A percentile compares a stretch with the other conserved stretches of the same genome.
phyloP scores from a whole-genome alignment of 2,797 vertebrate species.

The Myotis planiceps region DNA sequence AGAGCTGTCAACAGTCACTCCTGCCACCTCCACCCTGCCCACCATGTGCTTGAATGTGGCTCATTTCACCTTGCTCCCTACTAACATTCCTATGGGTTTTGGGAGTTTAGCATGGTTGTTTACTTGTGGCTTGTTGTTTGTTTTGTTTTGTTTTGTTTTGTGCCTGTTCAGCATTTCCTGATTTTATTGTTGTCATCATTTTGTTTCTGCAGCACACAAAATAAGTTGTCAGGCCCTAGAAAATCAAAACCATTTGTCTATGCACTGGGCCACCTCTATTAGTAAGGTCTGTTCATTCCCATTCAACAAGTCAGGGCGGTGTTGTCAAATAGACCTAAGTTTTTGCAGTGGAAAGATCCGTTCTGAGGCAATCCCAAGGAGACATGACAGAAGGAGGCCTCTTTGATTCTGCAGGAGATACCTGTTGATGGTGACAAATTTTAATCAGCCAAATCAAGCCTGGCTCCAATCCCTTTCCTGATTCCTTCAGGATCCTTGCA shows the following conservation, averaged over 20 bases:
- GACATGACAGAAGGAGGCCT: background rate
- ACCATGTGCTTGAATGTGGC: background rate
- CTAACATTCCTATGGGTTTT: background rate
- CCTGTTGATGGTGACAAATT: background rate
- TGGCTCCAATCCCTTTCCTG: background rate
- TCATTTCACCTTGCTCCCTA: conserved; percentile 23
- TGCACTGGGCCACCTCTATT: background rate
- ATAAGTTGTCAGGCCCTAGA: background rate
- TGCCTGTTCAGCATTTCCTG: background rate
- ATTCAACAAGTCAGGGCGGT: background rate
- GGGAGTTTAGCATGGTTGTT: background rate
- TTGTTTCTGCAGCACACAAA: conserved; percentile 11
- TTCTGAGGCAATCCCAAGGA: background rate
- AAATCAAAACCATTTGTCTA: background rate
- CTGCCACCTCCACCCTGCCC: background rate
- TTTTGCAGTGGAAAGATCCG: background rate
- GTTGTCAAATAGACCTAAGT: background rate
- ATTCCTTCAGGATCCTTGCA: background rate
- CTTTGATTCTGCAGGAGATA: background rate
- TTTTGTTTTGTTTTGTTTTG: background rate
- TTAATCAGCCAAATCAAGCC: conserved; percentile 11
- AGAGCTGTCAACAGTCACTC: conserved; percentile 27
- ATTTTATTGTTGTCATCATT: background rate
- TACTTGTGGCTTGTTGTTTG: background rate
- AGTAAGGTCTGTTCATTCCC: background rate